These are phyloP conservation scores for Squalus acanthias DNA, from an alignment of 2,797 vertebrate species.

Conservation along the genomic window DNA sequence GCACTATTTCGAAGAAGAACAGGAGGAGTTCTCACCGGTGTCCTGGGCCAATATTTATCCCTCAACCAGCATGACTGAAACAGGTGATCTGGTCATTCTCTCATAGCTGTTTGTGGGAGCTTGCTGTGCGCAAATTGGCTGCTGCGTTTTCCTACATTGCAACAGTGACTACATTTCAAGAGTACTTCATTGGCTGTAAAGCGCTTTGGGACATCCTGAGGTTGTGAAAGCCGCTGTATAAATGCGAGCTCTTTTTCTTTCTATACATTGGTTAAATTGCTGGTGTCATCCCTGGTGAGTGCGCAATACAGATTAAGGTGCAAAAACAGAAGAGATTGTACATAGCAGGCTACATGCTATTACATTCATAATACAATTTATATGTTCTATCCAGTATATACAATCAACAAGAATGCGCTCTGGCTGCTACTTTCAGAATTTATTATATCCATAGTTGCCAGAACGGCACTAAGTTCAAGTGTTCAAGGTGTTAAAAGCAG, in stretches of 20 bases:
- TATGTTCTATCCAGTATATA: not conserved
- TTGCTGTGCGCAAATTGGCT: not conserved
- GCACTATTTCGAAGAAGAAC: not conserved
- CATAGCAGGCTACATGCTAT: not conserved
- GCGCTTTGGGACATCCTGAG: not conserved
- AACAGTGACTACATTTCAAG: not conserved
- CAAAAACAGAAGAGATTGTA: not conserved
- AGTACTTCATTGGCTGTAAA: not conserved
- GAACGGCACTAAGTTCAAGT: constrained; percentile 42
- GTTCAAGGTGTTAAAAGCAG: constrained; percentile 54
- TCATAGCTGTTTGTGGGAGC: not conserved
- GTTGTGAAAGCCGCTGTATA: not conserved
- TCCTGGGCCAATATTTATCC: not conserved
- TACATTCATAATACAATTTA: constrained; percentile 2
- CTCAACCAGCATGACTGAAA: not conserved
- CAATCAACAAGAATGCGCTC: not conserved
- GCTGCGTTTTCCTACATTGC: not conserved
- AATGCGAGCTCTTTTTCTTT: not conserved
- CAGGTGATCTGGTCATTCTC: not conserved
- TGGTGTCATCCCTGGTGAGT: not conserved
- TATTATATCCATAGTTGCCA: constrained; percentile 46
- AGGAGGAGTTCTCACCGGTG: not conserved
- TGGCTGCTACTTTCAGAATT: not conserved
- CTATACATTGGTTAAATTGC: not conserved
- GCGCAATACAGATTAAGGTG: not conserved